Conservation (phyloP, 2,797 vertebrate species). For the Tamandua tetradactyla region DNA sequence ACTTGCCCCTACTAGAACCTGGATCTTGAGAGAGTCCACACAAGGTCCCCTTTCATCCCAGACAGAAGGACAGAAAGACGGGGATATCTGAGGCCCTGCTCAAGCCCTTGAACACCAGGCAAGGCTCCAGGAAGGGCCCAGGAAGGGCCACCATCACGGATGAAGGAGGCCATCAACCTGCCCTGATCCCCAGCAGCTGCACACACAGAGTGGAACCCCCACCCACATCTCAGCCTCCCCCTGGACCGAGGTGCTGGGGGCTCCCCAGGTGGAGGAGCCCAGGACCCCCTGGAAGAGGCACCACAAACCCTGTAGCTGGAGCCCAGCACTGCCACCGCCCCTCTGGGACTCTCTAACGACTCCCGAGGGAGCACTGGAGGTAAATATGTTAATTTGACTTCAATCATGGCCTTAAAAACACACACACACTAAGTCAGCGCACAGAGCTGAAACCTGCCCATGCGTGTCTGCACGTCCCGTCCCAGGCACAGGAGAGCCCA, state of each 20-base stretch:
- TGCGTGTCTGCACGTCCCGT: constrained; percentile 83
- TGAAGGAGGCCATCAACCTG: neutral
- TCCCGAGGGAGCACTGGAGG: constrained; percentile 82
- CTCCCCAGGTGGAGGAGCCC: too few relatives aligned
- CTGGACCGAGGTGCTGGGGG: neutral
- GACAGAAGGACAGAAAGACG: neutral
- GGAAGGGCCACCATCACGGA: neutral
- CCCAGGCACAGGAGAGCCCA: constrained; percentile 82
- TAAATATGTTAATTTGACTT: constrained; percentile 85
- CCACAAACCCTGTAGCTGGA: neutral
- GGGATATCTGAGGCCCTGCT: too few relatives aligned
- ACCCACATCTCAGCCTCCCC: too few relatives aligned
- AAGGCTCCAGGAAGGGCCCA: neutral
- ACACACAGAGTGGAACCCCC: fast-evolving
- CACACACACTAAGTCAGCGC: constrained; percentile 66
- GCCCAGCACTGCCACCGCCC: constrained; percentile 61
- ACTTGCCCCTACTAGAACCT: fast-evolving
- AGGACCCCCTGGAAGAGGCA: too few relatives aligned
- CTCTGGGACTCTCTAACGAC: constrained; percentile 76
- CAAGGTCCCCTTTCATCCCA: neutral
- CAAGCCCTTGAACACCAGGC: neutral
- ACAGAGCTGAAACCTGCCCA: constrained; percentile 80
- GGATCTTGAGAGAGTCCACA: neutral
- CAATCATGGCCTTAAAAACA: constrained; percentile 74
- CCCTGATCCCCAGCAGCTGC: neutral